These are phyloP conservation scores for Mesocentrotus franciscanus DNA, from an alignment of 53 echinoderm and acorn worm species.

Conservation along the genomic window DNA sequence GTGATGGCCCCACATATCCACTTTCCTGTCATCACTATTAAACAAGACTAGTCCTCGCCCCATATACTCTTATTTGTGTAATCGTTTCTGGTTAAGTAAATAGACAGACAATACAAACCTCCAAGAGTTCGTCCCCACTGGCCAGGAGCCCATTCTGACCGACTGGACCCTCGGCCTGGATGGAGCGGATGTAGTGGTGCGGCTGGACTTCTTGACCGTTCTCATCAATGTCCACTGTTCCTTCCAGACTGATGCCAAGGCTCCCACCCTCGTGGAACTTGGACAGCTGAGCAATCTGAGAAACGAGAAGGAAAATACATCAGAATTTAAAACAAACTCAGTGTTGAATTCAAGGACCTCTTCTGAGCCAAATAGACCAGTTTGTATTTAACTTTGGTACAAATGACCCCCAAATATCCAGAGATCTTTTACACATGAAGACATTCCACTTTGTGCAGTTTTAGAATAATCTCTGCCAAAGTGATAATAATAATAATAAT, in stretches of 20 bases:
- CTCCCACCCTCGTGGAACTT: slow-evolving; percentile 88
- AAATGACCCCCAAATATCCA: too few species aligned
- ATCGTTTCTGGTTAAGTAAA: background rate
- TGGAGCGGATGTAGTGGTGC: slow-evolving; percentile 93
- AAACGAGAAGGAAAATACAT: background rate
- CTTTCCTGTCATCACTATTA: background rate
- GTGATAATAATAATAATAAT: too few species aligned
- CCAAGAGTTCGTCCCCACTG: slow-evolving; percentile 91
- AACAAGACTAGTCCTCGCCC: background rate
- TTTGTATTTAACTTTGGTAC: too few species aligned
- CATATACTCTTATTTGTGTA: background rate
- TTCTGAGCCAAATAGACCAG: background rate
- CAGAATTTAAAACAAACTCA: background rate
- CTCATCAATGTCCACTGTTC: slow-evolving; percentile 98
- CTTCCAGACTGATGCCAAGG: slow-evolving; percentile 94
- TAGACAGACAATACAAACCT: slow-evolving; percentile 64
- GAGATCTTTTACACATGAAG: too few species aligned
- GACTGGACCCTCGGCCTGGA: slow-evolving; percentile 89
- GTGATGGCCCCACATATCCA: background rate
- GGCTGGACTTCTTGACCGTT: slow-evolving; percentile 90
- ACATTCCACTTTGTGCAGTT: too few species aligned
- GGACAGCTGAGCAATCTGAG: slow-evolving; percentile 83
- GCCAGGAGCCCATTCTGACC: slow-evolving; percentile 80
- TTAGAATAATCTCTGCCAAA: too few species aligned
- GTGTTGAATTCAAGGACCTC: background rate